Conservation (phyloP, 2,113 vertebrate species). For the Equus przewalskii region DNA sequence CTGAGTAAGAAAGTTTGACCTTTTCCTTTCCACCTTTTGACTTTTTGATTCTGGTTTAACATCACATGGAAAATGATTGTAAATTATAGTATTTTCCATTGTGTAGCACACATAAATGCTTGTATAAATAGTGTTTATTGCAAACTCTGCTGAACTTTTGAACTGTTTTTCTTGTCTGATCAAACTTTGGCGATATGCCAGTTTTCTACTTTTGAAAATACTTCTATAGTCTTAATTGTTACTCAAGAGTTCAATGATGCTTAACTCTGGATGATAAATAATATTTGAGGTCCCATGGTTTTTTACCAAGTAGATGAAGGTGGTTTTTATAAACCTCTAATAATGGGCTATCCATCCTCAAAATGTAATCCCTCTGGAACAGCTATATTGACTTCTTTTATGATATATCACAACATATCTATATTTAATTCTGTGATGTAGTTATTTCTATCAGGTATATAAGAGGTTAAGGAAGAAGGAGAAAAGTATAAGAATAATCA, state of each 20-base stretch:
- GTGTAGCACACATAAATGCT: background rate
- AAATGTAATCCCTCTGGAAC: background rate
- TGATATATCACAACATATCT: background rate
- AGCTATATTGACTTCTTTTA: background rate
- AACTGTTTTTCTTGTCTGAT: background rate
- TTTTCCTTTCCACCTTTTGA: slow-evolving; percentile 49
- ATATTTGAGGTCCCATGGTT: slow-evolving; percentile 1
- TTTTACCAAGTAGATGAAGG: background rate
- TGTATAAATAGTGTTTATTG: background rate
- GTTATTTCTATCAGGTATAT: background rate
- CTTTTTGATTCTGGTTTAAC: slow-evolving; percentile 58
- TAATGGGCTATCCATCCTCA: background rate
- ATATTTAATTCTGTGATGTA: background rate
- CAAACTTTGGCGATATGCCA: background rate
- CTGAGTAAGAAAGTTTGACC: slow-evolving; percentile 19
- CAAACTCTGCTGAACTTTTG: slow-evolving; percentile 33
- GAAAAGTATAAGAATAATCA: background rate
- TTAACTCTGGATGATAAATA: slow-evolving; percentile 54
- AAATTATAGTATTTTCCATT: slow-evolving; percentile 51
- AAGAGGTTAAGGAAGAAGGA: background rate
- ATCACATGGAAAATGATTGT: background rate
- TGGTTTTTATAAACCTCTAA: slow-evolving; percentile 4
- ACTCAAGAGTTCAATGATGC: slow-evolving; percentile 36
- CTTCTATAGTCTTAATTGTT: slow-evolving; percentile 31
- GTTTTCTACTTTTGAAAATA: slow-evolving; percentile 54